These are phyloP conservation scores for Moxostoma hubbsi DNA, from an alignment of 2,797 vertebrate genomes.

Conservation along the genomic window DNA sequence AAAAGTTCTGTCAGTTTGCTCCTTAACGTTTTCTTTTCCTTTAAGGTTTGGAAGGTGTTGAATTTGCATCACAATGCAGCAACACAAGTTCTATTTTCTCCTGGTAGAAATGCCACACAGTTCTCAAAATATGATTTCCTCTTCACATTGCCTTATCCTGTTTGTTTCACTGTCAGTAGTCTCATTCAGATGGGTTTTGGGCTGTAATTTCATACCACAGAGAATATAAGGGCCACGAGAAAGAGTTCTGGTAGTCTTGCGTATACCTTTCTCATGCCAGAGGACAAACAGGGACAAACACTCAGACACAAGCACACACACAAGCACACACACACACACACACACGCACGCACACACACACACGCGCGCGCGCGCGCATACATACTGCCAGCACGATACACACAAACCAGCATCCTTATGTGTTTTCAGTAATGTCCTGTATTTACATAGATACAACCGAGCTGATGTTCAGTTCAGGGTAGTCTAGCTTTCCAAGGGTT, in stretches of 20 bases:
- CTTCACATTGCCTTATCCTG: constrained; percentile 57
- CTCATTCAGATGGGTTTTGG: constrained; percentile 50
- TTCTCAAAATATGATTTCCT: constrained; percentile 62
- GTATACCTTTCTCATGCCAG: constrained; percentile 63
- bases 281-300: constrained; percentile 61
- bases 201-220: constrained; percentile 64
- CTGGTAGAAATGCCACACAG: constrained; percentile 58
- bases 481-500: constrained; percentile 46
- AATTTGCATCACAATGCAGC: constrained; percentile 62
- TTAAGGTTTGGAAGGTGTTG: constrained; percentile 55
- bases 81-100: constrained; percentile 34
- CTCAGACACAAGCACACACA: constrained; percentile 31
- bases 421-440: constrained; percentile 69
- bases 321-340: not conserved
- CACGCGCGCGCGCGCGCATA: constrained; percentile 1
- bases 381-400: constrained; percentile 38
- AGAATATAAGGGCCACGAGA: constrained; percentile 60
- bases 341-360: too few relatives aligned
- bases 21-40: constrained; percentile 18
- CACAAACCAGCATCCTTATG: constrained; percentile 59
- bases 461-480: constrained; percentile 38
- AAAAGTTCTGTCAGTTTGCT: constrained; percentile 54
- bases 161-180: constrained; percentile 58
- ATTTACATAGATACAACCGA: constrained; percentile 79
- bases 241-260: constrained; percentile 63